Percentiles rank a stretch among this genome's conserved stretches.
Conservation (phyloP, 2,797 vertebrate genomes). For the Sebastes reedi region DNA sequence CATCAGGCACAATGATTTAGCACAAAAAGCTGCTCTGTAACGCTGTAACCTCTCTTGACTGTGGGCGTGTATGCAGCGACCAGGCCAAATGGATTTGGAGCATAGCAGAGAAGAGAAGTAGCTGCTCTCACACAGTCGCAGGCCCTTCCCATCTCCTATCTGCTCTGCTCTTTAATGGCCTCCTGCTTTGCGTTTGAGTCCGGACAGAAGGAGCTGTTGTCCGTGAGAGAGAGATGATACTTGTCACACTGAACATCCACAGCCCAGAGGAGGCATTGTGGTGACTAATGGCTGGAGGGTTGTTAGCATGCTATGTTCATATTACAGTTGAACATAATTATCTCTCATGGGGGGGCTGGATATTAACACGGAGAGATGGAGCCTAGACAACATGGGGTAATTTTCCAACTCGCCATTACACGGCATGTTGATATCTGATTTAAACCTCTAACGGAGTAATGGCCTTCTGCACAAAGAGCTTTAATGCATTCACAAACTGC, state of each 20-base stretch:
- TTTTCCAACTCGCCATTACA: constrained; percentile 59
- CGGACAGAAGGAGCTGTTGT: constrained; percentile 62
- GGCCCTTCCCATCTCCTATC: constrained; percentile 49
- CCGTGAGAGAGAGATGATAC: constrained; percentile 33
- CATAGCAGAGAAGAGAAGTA: constrained; percentile 24
- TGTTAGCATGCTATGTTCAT: constrained; percentile 67
- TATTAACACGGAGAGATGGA: constrained; percentile 63
- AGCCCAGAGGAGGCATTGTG: constrained; percentile 51
- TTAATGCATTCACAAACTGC: constrained; percentile 5
- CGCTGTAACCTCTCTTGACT: constrained; percentile 22
- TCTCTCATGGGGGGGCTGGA: constrained; percentile 42
- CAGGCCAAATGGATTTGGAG: constrained; percentile 45
- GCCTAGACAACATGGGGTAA: constrained; percentile 38
- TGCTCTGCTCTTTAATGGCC: constrained; percentile 53
- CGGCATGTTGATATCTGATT: constrained; percentile 52
- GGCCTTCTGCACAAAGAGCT: constrained; percentile 3
- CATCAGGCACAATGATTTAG: constrained; percentile 24
- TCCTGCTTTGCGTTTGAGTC: constrained; percentile 40
- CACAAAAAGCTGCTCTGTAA: constrained; percentile 39
- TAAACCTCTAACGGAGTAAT: constrained; percentile 44
- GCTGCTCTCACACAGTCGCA: constrained; percentile 38
- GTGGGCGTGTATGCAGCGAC: constrained; percentile 33
- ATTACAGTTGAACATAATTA: constrained; percentile 74
- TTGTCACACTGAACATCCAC: constrained; percentile 35
- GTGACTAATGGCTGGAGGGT: constrained; percentile 68